These are phyloP conservation scores for Diarsia dahlii DNA, from an alignment of 2,888 invertebrate species.

Conservation along the genomic window DNA sequence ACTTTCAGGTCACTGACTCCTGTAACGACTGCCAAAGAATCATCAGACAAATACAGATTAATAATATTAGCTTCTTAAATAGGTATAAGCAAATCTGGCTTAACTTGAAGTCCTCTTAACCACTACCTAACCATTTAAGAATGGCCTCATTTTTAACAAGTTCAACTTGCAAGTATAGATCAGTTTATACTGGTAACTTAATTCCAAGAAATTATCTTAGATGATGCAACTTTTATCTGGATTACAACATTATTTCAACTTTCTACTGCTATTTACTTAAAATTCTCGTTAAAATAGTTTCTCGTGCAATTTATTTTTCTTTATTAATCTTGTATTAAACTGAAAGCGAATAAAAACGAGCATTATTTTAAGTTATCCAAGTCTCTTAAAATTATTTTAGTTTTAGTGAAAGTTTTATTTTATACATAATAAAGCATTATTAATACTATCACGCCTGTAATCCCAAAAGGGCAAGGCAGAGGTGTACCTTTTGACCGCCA, in stretches of 20 bases:
- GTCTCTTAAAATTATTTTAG: neutral
- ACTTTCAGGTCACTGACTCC: too few species aligned
- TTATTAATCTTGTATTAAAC: neutral
- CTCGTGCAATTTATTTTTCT: neutral
- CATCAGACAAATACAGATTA: neutral
- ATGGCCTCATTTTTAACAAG: neutral
- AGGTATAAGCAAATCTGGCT: neutral
- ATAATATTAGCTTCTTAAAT: neutral
- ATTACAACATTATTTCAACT: slow-evolving; percentile 41
- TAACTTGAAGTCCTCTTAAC: neutral
- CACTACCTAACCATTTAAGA: slow-evolving; percentile 8
- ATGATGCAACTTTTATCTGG: slow-evolving; percentile 37
- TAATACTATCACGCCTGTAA: neutral
- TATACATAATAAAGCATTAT: too few species aligned
- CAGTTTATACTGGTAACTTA: neutral
- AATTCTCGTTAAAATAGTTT: neutral
- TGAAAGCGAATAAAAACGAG: neutral
- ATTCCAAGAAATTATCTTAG: slow-evolving; percentile 31
- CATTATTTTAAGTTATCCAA: neutral
- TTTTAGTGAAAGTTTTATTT: too few species aligned
- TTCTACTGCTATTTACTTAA: slow-evolving; percentile 11
- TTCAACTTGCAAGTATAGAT: neutral
- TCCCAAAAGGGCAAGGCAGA: neutral
- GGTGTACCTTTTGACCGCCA: neutral
- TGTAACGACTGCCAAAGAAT: too few species aligned